Conservation (phyloP, 2,797 vertebrate genomes). For the Enteromius paludinosus region DNA sequence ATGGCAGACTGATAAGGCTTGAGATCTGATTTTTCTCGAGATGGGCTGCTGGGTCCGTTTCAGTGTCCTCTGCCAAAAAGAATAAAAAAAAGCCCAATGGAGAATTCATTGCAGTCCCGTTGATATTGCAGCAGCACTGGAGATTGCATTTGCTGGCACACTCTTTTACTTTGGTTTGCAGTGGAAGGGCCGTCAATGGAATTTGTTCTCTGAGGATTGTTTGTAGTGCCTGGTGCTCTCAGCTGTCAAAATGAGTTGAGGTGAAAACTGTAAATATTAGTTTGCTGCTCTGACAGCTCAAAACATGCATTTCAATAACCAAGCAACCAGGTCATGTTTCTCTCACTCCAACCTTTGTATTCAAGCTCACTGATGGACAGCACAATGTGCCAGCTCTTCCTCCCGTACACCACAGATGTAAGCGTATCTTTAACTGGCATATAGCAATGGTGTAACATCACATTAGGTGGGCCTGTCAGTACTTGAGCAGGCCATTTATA, state of each 20-base stretch:
- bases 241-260: slow-evolving; percentile 69
- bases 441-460: slow-evolving; percentile 39
- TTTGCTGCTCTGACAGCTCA: slow-evolving; percentile 62
- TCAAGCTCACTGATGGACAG: slow-evolving; percentile 47
- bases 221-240: slow-evolving; percentile 38
- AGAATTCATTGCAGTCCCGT: not conserved
- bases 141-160: slow-evolving; percentile 70
- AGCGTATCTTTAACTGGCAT: slow-evolving; percentile 41
- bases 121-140: slow-evolving; percentile 52
- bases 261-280: slow-evolving; percentile 68
- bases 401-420: not conserved
- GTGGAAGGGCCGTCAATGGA: slow-evolving; percentile 59
- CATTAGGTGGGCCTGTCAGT: slow-evolving; percentile 36
- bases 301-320: slow-evolving; percentile 47
- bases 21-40: not conserved
- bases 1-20: slow-evolving; percentile 10
- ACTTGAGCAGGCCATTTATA: slow-evolving; percentile 1
- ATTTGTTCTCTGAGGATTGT: slow-evolving; percentile 62
- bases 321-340: slow-evolving; percentile 17
- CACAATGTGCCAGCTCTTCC: slow-evolving; percentile 31
- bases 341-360: slow-evolving; percentile 25
- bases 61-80: not conserved
- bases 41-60: not conserved
- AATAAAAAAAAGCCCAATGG: not conserved
- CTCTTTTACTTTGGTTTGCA: slow-evolving; percentile 64